A percentile compares a stretch with the other conserved stretches of the same genome.
Evolutionary conservation across 1,140 invertebrate species (phyloP).

Genomic region (Vanessa atalanta): DNA sequence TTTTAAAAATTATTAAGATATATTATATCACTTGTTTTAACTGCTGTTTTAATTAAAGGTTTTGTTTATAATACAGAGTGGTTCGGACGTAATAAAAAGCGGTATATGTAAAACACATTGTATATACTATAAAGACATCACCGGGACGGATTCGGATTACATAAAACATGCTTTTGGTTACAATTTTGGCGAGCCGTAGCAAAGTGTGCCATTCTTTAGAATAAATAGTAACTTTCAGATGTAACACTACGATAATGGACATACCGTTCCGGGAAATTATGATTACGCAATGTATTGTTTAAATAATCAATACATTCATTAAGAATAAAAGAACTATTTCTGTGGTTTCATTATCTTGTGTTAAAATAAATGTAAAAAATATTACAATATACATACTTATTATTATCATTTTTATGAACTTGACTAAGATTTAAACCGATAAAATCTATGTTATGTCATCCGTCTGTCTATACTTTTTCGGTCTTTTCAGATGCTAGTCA

Average conservation of each 20-base stretch:
- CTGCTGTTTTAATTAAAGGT: not conserved
- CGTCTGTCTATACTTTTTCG: too few species aligned
- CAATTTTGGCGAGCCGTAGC: constrained; percentile 32
- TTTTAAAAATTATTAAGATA: too few species aligned
- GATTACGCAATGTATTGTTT: constrained; percentile 35
- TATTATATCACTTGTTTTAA: not conserved
- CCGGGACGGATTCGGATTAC: constrained; percentile 24
- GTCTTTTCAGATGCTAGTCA: too few species aligned
- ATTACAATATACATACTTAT: too few species aligned
- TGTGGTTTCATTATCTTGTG: not conserved
- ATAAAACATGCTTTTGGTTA: constrained; percentile 35
- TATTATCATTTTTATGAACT: too few species aligned
- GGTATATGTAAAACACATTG: constrained; percentile 11
- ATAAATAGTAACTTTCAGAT: constrained; percentile 41
- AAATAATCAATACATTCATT: constrained; percentile 29
- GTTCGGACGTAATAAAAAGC: not conserved
- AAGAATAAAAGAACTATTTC: not conserved
- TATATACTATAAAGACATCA: constrained; percentile 5
- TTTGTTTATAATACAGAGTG: not conserved
- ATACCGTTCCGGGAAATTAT: constrained; percentile 40
- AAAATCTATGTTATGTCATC: too few species aligned
- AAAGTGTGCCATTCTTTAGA: constrained; percentile 32
- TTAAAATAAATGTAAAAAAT: not conserved
- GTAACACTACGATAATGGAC: constrained; percentile 39
- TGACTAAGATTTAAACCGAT: too few species aligned